phyloP scores from a whole-genome alignment of 1,140 invertebrate genomes.

The Pectinophora gossypiella region DNA sequence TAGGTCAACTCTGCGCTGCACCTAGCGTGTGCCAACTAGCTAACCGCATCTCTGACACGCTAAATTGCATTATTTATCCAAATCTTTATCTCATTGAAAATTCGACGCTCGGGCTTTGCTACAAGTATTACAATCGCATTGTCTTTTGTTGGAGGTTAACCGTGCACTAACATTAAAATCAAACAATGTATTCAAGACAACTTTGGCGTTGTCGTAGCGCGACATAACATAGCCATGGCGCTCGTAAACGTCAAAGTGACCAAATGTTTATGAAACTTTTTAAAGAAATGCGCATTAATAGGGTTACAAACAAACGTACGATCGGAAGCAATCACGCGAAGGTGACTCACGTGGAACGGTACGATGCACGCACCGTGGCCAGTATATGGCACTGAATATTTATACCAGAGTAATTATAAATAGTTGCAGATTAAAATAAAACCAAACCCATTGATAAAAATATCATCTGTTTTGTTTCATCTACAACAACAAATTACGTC shows the following conservation, averaged over 20 bases:
- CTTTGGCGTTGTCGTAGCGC: no score
- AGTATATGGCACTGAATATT: not conserved
- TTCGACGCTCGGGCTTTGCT: no score
- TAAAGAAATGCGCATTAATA: no score
- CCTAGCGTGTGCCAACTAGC: not conserved
- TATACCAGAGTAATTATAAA: not conserved
- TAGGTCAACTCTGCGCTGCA: slow-evolving; percentile 11
- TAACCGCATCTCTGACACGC: not conserved
- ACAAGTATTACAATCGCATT: no score
- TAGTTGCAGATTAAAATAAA: not conserved
- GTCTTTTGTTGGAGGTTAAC: no score
- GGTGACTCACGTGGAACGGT: not conserved
- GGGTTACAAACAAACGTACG: no score
- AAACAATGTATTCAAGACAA: no score
- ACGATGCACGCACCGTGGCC: not conserved
- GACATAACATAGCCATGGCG: no score
- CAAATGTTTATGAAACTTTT: no score
- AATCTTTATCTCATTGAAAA: no score
- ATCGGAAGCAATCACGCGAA: not conserved
- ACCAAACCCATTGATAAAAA: not conserved
- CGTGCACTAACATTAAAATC: no score
- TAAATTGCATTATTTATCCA: not conserved
- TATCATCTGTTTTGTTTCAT: not conserved
- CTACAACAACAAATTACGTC: not conserved
- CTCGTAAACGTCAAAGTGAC: no score